These are phyloP conservation scores for Prolemur simus DNA, from an alignment of 2,113 vertebrate genomes.

Conservation along the genomic window DNA sequence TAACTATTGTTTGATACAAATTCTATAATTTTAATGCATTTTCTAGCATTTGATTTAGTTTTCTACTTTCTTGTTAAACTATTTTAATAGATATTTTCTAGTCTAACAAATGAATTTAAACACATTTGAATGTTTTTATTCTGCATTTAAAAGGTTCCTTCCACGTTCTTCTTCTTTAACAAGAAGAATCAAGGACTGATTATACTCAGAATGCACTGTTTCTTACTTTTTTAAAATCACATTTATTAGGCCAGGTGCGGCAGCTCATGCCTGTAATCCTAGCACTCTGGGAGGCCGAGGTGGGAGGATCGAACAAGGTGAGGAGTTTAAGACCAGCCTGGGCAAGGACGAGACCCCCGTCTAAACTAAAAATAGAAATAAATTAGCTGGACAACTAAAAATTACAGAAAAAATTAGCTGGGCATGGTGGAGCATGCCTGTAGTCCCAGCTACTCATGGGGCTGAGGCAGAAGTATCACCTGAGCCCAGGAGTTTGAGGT, in stretches of 20 bases:
- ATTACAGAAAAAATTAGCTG: too few species aligned
- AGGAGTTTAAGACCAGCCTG: too few species aligned
- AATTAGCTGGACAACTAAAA: too few species aligned
- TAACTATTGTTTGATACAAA: not conserved
- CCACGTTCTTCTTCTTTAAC: not conserved
- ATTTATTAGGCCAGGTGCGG: not conserved
- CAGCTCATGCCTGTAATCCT: too few species aligned
- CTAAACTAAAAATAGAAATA: too few species aligned
- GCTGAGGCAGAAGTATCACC: too few species aligned
- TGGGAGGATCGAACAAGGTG: too few species aligned
- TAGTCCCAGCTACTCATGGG: too few species aligned
- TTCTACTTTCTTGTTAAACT: not conserved
- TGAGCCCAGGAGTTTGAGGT: too few species aligned
- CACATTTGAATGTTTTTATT: not conserved
- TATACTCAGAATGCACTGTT: not conserved
- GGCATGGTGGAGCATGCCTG: too few species aligned
- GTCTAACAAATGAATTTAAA: not conserved
- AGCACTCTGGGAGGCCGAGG: too few species aligned
- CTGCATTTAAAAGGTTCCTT: not conserved
- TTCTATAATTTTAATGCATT: not conserved
- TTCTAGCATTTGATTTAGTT: not conserved
- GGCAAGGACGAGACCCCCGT: too few species aligned
- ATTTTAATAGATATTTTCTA: not conserved
- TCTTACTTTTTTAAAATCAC: not conserved
- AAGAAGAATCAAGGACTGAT: not conserved